Base-by-base conservation (phyloP, 2,888 invertebrate genomes). In the Napeogenes sylphis region DNA sequence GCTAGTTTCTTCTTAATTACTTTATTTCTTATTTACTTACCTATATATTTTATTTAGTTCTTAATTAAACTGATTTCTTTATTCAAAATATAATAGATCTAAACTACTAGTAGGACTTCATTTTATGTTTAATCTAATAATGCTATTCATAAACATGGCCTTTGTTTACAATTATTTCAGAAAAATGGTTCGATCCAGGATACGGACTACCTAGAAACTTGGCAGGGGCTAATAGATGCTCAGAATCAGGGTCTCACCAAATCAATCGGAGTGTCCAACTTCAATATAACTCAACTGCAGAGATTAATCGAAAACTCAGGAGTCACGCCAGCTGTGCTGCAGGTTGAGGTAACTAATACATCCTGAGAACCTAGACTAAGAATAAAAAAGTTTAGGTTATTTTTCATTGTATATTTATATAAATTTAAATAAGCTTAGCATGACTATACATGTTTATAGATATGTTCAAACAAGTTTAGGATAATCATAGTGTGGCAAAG, bases 251-350 rank as follows among this genome's bases (percentile, higher is more conserved):
- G 94, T 0, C 83, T 95, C 33, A 82, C 92, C 1, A 93, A 91
- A 73, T 92, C 93, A 61, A 94, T 96, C 71, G 96, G 96, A 2
- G 78, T 96, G 38, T 95, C 95, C 65, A 96, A 96, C 82, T 96
- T 96, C 80, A 96, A 95, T 81, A 90, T 90, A 59, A 81, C 92
- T 53, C 95, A 96, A 80, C 80, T 96, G 13, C 87, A 93, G 21
- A 85, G 94, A 54, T 75, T 96, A 2, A 61, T 79, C 4, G 35
- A 67, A 47, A 92, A 58, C 81, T 92, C 56, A 75, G 74, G 65
- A 78, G 92, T 71, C 73, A 91, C 88, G 67, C 94, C 94, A 0
- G 92, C 92, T 0, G 89, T 86, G 10, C 87, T 93, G 71, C 93
- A 94, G 83, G 92, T 86, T 10, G 87, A 87, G 82, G 87, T 87